These are phyloP conservation scores for Drosophila greeni DNA, from an alignment of 2,888 invertebrate genomes.

Conservation along the genomic window DNA sequence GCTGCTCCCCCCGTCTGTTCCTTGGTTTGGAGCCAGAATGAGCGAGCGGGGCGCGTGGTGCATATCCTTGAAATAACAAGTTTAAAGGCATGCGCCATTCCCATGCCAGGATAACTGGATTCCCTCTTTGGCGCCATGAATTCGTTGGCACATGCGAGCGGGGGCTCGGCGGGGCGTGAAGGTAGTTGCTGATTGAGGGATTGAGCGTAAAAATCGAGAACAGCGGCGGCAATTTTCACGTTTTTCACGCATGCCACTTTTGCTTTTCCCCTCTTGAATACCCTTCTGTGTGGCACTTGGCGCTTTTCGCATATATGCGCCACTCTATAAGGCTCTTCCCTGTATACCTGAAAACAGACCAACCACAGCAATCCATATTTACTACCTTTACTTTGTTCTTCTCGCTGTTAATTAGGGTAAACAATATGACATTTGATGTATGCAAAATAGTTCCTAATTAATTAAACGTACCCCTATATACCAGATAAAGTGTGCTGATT, in stretches of 20 bases:
- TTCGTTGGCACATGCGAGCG: slow-evolving; percentile 15
- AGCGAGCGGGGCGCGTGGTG: slow-evolving; percentile 35
- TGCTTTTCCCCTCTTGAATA: slow-evolving; percentile 53
- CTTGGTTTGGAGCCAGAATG: slow-evolving; percentile 17
- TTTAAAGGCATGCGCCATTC: slow-evolving; percentile 66
- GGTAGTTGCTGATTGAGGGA: slow-evolving; percentile 67
- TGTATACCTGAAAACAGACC: too few relatives aligned
- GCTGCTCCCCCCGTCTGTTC: slow-evolving; percentile 5
- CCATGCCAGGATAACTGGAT: slow-evolving; percentile 35
- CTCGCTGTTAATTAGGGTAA: too few relatives aligned
- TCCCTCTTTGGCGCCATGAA: slow-evolving; percentile 38
- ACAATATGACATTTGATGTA: too few relatives aligned
- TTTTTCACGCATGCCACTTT: slow-evolving; percentile 65
- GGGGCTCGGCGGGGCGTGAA: slow-evolving; percentile 4
- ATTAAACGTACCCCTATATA: too few relatives aligned
- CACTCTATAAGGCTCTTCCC: too few relatives aligned
- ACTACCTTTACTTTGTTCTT: too few relatives aligned
- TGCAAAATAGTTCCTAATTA: too few relatives aligned
- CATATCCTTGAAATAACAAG: slow-evolving; percentile 72
- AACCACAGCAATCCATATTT: too few relatives aligned
- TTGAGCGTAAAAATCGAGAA: slow-evolving; percentile 68
- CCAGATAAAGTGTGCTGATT: too few relatives aligned
- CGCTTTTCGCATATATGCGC: not conserved
- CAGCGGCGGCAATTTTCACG: slow-evolving; percentile 63
- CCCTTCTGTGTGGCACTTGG: slow-evolving; percentile 5